Base-by-base conservation (phyloP, 53 echinoderm and acorn worm species). In the Paracentrotus lividus region DNA sequence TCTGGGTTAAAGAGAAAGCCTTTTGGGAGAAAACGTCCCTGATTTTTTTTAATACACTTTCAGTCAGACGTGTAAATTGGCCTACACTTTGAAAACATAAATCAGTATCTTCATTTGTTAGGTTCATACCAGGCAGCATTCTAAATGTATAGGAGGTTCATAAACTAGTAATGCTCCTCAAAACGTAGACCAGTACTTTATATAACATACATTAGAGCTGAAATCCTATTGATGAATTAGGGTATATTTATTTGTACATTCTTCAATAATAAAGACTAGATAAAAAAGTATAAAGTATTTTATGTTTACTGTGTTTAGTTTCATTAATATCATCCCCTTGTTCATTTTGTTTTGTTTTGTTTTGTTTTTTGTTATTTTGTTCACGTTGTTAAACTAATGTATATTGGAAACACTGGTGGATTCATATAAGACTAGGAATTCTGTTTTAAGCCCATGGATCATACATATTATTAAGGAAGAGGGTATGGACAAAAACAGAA, bases 201-300 rank as follows among this genome's bases (percentile, higher is more conserved):
- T n/a, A n/a, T 78, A 43, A 68, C 36, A 51, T 72, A 90, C 90
- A 42, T 67, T 90, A 90, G 90, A 72, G 81, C 92, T 92, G 92
- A 92, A 92, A 92, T 92, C 86, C 21, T 60, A 42, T 31, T 92
- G 49, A 91, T 77, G 45, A 92, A 56, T 24, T 92, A 92, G 92
- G 92, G 81, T 92, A 90, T 92, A 92, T 90, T 90, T 90, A 90
- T 90, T 90, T 88, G 89, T 88, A 60, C 89, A 65, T 88, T 88
- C 54, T 88, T 64, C 65, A 65, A 44, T 88, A 88, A 54, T 49
- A 29, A 88, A 88, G 44, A 43, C 61, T 42, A 88, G 65, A 88
- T 27, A 88, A 88, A 45, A 53, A 56, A 23, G n/a, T 33, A 2
- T 38, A 16, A 5, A 18, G 0, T 34, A 36, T 0, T 69, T 69